These are phyloP conservation scores for Hyposoter didymator DNA, from an alignment of 2,888 invertebrate genomes.

Conservation along the genomic window DNA sequence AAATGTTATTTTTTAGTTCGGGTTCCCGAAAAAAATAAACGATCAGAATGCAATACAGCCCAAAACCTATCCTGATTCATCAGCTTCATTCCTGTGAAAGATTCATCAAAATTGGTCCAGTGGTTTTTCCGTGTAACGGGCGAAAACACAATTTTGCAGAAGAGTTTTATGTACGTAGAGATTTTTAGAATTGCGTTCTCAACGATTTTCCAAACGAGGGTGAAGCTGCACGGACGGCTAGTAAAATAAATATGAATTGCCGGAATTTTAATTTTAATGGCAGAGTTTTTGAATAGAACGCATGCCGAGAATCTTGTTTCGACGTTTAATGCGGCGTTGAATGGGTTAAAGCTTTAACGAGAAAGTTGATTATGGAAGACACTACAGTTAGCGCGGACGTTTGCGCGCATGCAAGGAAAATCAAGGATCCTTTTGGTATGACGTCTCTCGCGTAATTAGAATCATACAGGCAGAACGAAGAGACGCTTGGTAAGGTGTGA, in stretches of 20 bases:
- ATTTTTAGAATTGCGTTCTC: no score
- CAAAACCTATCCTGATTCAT: no score
- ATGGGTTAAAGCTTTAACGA: not conserved
- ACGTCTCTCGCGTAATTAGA: constrained; percentile 59
- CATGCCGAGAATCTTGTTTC: no score
- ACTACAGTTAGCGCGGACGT: constrained; percentile 8
- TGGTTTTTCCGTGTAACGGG: no score
- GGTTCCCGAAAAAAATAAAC: no score
- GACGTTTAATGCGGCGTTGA: constrained; percentile 27
- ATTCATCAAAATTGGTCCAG: no score
- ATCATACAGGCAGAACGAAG: constrained; percentile 48
- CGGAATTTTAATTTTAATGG: not conserved
- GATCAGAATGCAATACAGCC: no score
- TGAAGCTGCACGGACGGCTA: not conserved
- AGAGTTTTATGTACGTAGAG: no score
- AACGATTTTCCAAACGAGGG: not conserved
- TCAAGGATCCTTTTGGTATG: constrained; percentile 9
- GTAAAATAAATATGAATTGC: not conserved
- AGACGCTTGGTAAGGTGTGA: constrained; percentile 20
- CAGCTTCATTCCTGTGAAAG: no score
- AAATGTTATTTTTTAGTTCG: no score
- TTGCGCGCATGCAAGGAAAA: constrained; percentile 34
- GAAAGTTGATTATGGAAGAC: constrained; percentile 8
- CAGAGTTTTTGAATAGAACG: not conserved
- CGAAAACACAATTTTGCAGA: no score